A percentile compares a stretch with the other conserved stretches of the same genome.
Conservation (phyloP, 2,797 vertebrate genomes). For the Microchirus variegatus region DNA sequence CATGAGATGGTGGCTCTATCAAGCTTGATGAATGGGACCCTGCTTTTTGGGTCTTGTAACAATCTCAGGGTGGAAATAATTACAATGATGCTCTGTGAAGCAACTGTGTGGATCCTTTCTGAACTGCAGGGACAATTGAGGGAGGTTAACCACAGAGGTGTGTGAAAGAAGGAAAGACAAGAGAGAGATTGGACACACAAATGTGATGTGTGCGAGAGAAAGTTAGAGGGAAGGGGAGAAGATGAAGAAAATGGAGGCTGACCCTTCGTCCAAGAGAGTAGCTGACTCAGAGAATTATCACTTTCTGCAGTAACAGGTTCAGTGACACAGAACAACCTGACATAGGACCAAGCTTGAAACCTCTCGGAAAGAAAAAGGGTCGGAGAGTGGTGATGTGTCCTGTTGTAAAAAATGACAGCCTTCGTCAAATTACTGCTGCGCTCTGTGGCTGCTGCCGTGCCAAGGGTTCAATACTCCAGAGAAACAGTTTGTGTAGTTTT, state of each 20-base stretch:
- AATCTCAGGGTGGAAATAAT: conserved; percentile 48
- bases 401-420: conserved; percentile 51
- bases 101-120: conserved; percentile 30
- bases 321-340: conserved; percentile 35
- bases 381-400: conserved; percentile 4
- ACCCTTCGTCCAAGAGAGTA: conserved; percentile 52
- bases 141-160: conserved; percentile 39
- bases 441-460: conserved; percentile 26
- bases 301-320: conserved; percentile 50
- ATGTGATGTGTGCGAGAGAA: conserved; percentile 23
- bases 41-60: conserved; percentile 23
- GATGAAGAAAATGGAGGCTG: conserved; percentile 45
- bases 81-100: conserved; percentile 33
- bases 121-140: conserved; percentile 37
- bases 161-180: conserved; percentile 14
- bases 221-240: conserved; percentile 21
- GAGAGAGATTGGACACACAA: conserved; percentile 23
- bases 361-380: conserved; percentile 17
- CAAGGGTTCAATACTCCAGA: conserved; percentile 6
- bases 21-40: conserved; percentile 30
- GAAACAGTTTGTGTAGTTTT: conserved; percentile 23
- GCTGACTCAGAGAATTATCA: conserved; percentile 57
- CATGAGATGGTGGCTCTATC: conserved; percentile 48
- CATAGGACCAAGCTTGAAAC: conserved; percentile 48
- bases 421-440: conserved; percentile 49